A percentile compares a stretch with the other conserved stretches of the same genome.
These are phyloP conservation scores for Procavia capensis DNA, from an alignment of 2,113 vertebrate species.

Conservation along the genomic window DNA sequence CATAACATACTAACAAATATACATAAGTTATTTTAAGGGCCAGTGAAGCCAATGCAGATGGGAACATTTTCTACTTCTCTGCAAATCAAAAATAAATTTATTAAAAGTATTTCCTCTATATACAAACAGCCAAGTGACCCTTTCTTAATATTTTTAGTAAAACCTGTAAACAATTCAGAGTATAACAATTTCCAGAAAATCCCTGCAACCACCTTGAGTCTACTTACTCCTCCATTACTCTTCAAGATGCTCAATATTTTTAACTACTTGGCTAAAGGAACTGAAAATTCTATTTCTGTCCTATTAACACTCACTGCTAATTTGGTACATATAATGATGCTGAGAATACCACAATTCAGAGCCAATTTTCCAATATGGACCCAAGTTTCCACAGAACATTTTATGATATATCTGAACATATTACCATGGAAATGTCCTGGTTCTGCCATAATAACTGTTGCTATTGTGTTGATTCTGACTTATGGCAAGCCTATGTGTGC, in stretches of 20 bases:
- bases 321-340: constrained; percentile 71
- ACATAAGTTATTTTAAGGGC: constrained; percentile 75
- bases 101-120: constrained; percentile 60
- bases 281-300: constrained; percentile 73
- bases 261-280: constrained; percentile 73
- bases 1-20: constrained; percentile 73
- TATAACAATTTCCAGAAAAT: constrained; percentile 60
- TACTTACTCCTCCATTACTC: constrained; percentile 57
- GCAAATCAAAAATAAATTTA: constrained; percentile 65
- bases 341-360: constrained; percentile 67
- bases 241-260: constrained; percentile 72
- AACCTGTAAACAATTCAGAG: constrained; percentile 60
- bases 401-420: constrained; percentile 66
- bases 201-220: constrained; percentile 60
- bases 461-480: neutral
- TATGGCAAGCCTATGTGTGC: neutral
- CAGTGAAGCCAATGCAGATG: constrained; percentile 41
- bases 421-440: constrained; percentile 75
- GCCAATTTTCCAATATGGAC: constrained; percentile 75
- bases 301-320: constrained; percentile 76
- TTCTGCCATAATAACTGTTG: constrained; percentile 44
- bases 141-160: constrained; percentile 68
- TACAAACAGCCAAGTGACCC: constrained; percentile 54
- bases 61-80: constrained; percentile 61
- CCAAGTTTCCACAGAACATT: constrained; percentile 70